Evolutionary conservation across 37 sponge, comb jelly and placozoan species (phyloP).

Genomic region (Mnemiopsis leidyi): DNA sequence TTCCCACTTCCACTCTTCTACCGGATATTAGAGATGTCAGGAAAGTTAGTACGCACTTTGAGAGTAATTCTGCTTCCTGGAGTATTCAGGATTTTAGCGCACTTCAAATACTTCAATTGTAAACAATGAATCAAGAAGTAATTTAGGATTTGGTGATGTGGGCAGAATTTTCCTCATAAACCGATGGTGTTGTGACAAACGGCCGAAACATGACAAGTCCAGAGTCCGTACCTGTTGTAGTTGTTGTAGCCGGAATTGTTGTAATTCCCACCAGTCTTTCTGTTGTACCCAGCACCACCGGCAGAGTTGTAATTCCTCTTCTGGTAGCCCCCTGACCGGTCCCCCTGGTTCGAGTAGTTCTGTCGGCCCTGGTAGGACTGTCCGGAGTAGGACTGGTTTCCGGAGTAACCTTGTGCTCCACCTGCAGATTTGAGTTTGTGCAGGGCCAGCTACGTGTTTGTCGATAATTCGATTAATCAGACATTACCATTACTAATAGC

Average conservation of each 20-base stretch:
- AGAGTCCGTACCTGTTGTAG: not conserved
- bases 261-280: not conserved
- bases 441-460: too few relatives aligned
- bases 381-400: not conserved
- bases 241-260: not conserved
- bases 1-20: not conserved
- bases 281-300: slow-evolving; percentile 37
- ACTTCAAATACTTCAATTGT: not conserved
- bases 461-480: too few relatives aligned
- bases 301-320: slow-evolving; percentile 15
- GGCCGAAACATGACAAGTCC: too few relatives aligned
- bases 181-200: too few relatives aligned
- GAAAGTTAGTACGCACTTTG: not conserved
- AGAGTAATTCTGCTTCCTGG: not conserved
- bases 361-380: not conserved
- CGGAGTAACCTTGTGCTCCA: too few relatives aligned
- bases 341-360: not conserved
- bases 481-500: too few relatives aligned
- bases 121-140: not conserved
- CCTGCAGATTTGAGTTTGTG: too few relatives aligned
- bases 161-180: too few relatives aligned
- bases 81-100: not conserved
- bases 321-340: slow-evolving; percentile 25
- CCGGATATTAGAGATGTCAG: too few relatives aligned
- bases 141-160: not conserved